phyloP scores from a whole-genome alignment of 2,797 vertebrate genomes.

The Danionella dracula region DNA sequence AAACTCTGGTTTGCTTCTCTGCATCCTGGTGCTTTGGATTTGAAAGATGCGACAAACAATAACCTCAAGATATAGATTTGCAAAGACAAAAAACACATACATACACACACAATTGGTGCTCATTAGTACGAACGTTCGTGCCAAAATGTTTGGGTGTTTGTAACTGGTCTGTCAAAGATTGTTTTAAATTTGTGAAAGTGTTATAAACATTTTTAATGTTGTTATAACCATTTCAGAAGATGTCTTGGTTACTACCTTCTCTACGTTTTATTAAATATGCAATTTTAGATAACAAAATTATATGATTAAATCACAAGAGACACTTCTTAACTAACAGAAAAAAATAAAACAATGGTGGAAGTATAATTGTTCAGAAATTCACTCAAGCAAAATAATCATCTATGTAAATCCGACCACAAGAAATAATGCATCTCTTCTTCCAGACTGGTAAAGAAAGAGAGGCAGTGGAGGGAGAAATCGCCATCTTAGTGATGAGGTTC shows the following conservation, averaged over 20 bases:
- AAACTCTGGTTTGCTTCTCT: background rate
- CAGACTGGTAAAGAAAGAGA: conserved; percentile 66
- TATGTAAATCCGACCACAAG: conserved; percentile 70
- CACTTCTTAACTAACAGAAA: too few relatives aligned
- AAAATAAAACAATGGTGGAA: conserved; percentile 25
- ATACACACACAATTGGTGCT: background rate
- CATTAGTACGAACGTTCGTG: background rate
- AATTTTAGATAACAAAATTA: too few relatives aligned
- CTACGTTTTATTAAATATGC: too few relatives aligned
- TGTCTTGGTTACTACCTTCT: too few relatives aligned
- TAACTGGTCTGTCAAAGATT: background rate
- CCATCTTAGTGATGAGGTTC: conserved; percentile 66
- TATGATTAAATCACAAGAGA: too few relatives aligned
- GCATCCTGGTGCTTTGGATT: conserved; percentile 27
- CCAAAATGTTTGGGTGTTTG: background rate
- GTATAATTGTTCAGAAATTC: conserved; percentile 48
- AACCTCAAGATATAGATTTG: conserved; percentile 7
- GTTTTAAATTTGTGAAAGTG: background rate
- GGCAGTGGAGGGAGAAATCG: conserved; percentile 69
- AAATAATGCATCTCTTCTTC: conserved; percentile 50
- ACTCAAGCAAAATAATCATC: conserved; percentile 56
- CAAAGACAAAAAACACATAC: background rate
- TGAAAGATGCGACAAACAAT: conserved; percentile 33
- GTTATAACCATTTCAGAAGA: too few relatives aligned
- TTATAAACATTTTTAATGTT: background rate